Evolutionary conservation across 2,113 vertebrate species (phyloP), one percentile per base, ranked within the genome.

Genomic region (Brachyhypopomus occidentalis): DNA sequence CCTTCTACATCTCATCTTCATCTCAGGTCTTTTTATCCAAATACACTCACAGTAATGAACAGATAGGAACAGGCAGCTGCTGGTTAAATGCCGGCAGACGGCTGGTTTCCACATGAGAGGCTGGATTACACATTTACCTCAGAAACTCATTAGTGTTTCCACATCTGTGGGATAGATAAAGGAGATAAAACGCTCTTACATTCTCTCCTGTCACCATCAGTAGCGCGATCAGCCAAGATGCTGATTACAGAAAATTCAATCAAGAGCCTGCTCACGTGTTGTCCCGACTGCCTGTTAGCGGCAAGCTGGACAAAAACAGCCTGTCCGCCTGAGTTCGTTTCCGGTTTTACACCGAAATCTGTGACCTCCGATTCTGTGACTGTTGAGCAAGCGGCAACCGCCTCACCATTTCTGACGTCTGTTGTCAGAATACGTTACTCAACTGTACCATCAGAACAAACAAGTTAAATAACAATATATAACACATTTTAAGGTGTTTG

Each of bases 81-180:
- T 72, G 80, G 74, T 64, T 77, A 82, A 83, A 79, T 79, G 82
- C 48, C 77, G 67, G 52, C 82, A 79, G 77, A 75, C 56, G 71
- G 71, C 20, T 74, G 55, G 56, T 83, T 79, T 83, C 63, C 75
- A 72, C 80, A 55, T 60, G 76, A 83, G 76, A 79, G 76, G 62
- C 55, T 70, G 75, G 56, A 75, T 79, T 78, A 38, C 58, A 71
- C n/a, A 45, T 64, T 58, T 83, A 60, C 67, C 58, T 36, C 58
- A 48, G 59, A 78, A 75, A 17, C 79, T 67, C 41, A 75, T 75
- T 81, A 75, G 60, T 58, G 71, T 81, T 72, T 81, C 55, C 67
- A 79, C 67, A 79, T 79, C 77, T 79, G 67, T 16, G 11, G 71
- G 56, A 79, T 72, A 72, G 67, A 72, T 72, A 72, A 79, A 72